These are phyloP conservation scores for Caenorhabditis plicata DNA, from an alignment of 2,888 invertebrate genomes.

Conservation along the genomic window DNA sequence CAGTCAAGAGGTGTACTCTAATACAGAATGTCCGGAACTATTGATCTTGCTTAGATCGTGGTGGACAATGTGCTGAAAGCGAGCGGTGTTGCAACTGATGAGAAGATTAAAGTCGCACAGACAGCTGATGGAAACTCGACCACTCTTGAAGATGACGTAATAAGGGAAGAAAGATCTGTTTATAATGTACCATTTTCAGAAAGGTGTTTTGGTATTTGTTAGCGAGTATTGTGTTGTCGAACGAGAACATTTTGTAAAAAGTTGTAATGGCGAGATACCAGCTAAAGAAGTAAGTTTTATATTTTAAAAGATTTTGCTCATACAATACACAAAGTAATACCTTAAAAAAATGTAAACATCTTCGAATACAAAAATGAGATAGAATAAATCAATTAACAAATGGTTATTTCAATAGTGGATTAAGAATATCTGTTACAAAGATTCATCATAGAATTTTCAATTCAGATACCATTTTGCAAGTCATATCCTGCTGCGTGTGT, in stretches of 20 bases:
- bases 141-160: conserved; percentile 27
- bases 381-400: too few species aligned
- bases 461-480: conserved; percentile 44
- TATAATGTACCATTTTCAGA: too few species aligned
- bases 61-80: background rate
- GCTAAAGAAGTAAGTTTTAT: too few species aligned
- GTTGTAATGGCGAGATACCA: conserved; percentile 41
- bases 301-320: too few species aligned
- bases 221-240: conserved; percentile 46
- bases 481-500: conserved; percentile 40
- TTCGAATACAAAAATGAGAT: too few species aligned
- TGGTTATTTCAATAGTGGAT: too few species aligned
- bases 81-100: background rate
- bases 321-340: too few species aligned
- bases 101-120: background rate
- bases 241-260: conserved; percentile 39
- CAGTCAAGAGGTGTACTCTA: conserved; percentile 8
- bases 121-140: background rate
- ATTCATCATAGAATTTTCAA: too few species aligned
- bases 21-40: background rate
- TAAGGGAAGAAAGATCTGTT: too few species aligned
- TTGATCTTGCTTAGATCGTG: background rate
- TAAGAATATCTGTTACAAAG: too few species aligned
- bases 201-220: conserved; percentile 43
- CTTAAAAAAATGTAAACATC: too few species aligned